These are phyloP conservation scores for Eupithecia centaureata DNA, from an alignment of 2,888 invertebrate species.

Conservation along the genomic window DNA sequence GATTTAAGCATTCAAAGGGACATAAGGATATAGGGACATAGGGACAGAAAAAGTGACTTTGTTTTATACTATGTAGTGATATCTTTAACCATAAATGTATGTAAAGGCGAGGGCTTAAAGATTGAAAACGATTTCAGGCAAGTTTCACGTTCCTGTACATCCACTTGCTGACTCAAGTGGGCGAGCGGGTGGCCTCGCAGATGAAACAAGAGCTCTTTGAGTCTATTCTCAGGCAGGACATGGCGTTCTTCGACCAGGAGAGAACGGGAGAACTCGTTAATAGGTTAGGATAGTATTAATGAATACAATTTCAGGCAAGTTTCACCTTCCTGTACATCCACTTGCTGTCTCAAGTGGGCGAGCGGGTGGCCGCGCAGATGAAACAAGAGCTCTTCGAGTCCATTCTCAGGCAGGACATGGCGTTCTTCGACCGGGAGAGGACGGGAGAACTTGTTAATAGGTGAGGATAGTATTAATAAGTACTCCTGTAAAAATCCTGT, in stretches of 20 bases:
- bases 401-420: constrained; percentile 93
- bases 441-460: constrained; percentile 97
- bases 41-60: no score
- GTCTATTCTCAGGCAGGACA: constrained; percentile 93
- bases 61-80: no score
- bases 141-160: constrained; percentile 96
- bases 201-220: constrained; percentile 92
- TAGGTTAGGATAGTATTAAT: constrained; percentile 83
- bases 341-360: constrained; percentile 93
- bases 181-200: constrained; percentile 93
- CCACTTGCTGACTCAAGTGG: constrained; percentile 92
- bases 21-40: no score
- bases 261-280: constrained; percentile 96
- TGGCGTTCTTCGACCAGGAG: constrained; percentile 95
- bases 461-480: constrained; percentile 65
- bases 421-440: constrained; percentile 95
- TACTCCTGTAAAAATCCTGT: no score
- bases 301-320: constrained; percentile 84
- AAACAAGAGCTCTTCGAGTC: constrained; percentile 92
- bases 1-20: no score
- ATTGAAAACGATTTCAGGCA: constrained; percentile 82
- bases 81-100: no score
- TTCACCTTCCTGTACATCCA: constrained; percentile 96
- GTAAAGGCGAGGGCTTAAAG: no score
- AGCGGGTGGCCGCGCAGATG: constrained; percentile 92